Conservation (phyloP, 1,140 invertebrate species). For the Lepidostoma basale region DNA sequence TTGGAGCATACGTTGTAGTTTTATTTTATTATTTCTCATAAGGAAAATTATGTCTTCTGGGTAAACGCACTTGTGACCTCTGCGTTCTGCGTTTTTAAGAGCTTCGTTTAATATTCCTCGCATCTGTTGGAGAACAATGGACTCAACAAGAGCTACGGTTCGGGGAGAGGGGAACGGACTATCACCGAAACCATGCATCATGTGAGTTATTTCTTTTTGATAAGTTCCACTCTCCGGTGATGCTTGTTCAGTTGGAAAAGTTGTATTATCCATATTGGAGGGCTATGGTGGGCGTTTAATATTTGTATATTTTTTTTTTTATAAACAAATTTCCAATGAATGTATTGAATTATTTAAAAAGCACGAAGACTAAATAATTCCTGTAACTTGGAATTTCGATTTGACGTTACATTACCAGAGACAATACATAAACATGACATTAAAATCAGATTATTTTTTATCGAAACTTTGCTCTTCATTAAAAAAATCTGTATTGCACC, state of each 20-base stretch:
- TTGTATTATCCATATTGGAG: constrained; percentile 31
- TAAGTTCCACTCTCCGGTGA: constrained; percentile 33
- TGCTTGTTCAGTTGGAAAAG: constrained; percentile 27
- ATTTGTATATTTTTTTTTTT: too few relatives aligned
- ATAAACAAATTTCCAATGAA: too few relatives aligned
- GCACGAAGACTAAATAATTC: too few relatives aligned
- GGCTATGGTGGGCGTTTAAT: too few relatives aligned
- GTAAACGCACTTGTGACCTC: constrained; percentile 51
- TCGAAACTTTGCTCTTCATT: too few relatives aligned
- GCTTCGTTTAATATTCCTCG: constrained; percentile 59
- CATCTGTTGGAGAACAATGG: constrained; percentile 65
- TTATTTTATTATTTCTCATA: constrained; percentile 62
- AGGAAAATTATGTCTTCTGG: constrained; percentile 66
- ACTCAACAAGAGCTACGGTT: constrained; percentile 65
- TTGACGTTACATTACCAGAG: too few relatives aligned
- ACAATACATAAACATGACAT: too few relatives aligned
- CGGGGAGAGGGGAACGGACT: constrained; percentile 61
- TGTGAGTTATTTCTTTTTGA: constrained; percentile 62
- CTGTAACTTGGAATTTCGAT: too few relatives aligned
- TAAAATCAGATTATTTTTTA: too few relatives aligned
- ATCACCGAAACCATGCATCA: constrained; percentile 72
- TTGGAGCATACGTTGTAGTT: constrained; percentile 53
- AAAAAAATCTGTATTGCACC: too few relatives aligned
- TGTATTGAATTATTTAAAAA: too few relatives aligned
- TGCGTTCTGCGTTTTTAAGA: constrained; percentile 56